These are phyloP conservation scores for rabbit (Oryctolagus cuniculus) DNA, from an alignment of 2,113 vertebrate species.

Conservation along the genomic window mOryCun1.1 NC_091441.1:117742501-117743000, in stretches of 20 bases:
- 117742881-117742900: not conserved
- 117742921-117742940: not conserved
- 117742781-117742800: not conserved
- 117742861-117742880: not conserved
- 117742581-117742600: not conserved
- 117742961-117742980: not conserved
- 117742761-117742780: not conserved
- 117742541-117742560: not conserved
- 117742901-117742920: not conserved
- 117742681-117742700: not conserved
- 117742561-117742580: not conserved
- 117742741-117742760: not conserved
- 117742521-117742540: not conserved
- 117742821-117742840: not conserved
- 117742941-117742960: not conserved
- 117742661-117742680: not conserved
- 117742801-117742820: not conserved
- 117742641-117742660: not conserved
- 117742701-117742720: not conserved
- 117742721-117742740: not conserved
- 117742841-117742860: not conserved
- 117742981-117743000: not conserved
- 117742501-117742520: not conserved
- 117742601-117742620: not conserved
- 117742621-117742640: not conserved